Evolutionary conservation across 2,113 vertebrate genomes (phyloP).

Genomic region (Dipodomys stephensi): DNA sequence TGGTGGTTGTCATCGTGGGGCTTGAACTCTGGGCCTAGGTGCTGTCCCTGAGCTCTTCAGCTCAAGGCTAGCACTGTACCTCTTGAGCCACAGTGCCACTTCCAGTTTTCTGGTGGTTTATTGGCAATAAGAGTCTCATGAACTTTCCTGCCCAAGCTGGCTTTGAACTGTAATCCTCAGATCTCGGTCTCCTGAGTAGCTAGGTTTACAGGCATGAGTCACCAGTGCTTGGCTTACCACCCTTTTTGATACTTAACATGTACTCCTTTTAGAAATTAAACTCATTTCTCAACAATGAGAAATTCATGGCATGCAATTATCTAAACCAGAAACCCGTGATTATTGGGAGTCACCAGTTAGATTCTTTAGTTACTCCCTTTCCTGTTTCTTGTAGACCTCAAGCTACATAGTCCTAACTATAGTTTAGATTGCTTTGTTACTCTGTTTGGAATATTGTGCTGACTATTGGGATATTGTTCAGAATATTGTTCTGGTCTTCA

Average conservation of each 20-base stretch:
- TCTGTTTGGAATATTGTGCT: not conserved
- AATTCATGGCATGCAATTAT: not conserved
- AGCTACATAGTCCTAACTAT: not conserved
- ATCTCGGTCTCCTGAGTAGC: no score
- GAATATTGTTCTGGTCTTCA: not conserved
- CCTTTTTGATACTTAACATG: not conserved
- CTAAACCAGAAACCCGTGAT: not conserved
- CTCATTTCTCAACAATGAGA: slow-evolving; percentile 25
- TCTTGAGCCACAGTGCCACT: no score
- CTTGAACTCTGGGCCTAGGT: no score
- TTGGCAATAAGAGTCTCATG: no score
- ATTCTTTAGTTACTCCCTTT: not conserved
- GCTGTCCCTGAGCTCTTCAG: no score
- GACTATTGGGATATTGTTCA: no score
- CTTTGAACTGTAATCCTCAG: no score
- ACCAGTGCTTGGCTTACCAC: not conserved
- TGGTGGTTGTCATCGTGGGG: no score
- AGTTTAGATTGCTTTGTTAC: not conserved
- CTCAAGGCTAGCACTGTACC: no score
- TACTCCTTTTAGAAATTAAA: slow-evolving; percentile 7
- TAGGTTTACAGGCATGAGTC: no score
- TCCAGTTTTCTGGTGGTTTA: no score
- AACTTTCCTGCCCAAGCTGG: no score
- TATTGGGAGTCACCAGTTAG: not conserved
- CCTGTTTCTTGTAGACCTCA: not conserved